These are phyloP conservation scores for Diaphora mendica DNA, from an alignment of 2,888 invertebrate species.

Conservation along the genomic window DNA sequence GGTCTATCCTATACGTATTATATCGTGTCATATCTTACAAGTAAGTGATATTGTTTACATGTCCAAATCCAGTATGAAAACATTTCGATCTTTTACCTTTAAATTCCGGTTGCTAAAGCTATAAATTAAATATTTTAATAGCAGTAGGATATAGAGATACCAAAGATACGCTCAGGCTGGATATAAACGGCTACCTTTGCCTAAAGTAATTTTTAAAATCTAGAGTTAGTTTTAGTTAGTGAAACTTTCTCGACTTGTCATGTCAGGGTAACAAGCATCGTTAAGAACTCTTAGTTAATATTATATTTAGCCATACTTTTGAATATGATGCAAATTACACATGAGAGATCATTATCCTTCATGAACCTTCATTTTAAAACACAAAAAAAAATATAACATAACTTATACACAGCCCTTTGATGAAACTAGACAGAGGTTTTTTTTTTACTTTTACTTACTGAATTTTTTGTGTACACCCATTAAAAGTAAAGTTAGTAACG, in stretches of 20 bases:
- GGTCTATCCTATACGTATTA: background rate
- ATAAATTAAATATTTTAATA: background rate
- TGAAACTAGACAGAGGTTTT: no score
- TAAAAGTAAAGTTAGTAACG: no score
- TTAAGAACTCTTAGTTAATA: background rate
- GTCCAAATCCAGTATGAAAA: constrained; percentile 24
- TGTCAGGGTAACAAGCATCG: background rate
- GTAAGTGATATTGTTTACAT: constrained; percentile 12
- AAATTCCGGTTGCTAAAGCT: background rate
- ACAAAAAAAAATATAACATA: no score
- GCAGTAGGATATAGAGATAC: background rate
- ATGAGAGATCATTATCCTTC: background rate
- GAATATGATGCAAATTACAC: background rate
- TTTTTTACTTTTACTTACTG: no score
- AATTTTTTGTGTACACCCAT: no score
- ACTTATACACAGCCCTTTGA: no score
- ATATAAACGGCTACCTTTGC: no score
- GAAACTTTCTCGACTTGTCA: background rate
- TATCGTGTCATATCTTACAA: constrained; percentile 3
- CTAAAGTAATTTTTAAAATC: no score
- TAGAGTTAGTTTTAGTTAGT: background rate
- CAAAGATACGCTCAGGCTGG: background rate
- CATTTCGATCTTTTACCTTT: constrained; percentile 21
- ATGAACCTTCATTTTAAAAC: no score
- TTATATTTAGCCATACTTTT: background rate